phyloP scores from a whole-genome alignment of 2,113 vertebrate species.

The Mirounga angustirostris region DNA sequence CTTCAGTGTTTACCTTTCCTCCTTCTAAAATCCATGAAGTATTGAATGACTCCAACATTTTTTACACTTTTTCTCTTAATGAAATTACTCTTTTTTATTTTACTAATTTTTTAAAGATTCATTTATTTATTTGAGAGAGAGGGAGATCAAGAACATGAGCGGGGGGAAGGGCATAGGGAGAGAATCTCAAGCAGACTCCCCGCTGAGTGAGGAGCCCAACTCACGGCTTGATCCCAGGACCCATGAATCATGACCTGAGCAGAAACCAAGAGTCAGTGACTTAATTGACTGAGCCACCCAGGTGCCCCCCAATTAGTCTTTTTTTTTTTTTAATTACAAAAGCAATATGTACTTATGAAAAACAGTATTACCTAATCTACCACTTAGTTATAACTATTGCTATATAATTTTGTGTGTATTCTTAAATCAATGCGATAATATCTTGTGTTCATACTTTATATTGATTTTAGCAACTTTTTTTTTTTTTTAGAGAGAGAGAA shows the following conservation, averaged over 20 bases:
- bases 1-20: background rate
- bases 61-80: background rate
- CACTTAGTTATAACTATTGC: background rate
- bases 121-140: background rate
- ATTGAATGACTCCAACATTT: background rate
- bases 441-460: background rate
- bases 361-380: background rate
- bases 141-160: background rate
- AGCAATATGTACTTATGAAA: background rate
- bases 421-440: background rate
- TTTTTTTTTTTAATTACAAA: background rate
- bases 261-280: background rate
- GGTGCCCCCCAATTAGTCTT: background rate
- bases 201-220: background rate
- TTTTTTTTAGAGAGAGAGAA: background rate
- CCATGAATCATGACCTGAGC: background rate
- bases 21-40: background rate
- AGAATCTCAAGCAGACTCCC: background rate
- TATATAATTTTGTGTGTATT: conserved; percentile 20
- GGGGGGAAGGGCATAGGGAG: background rate
- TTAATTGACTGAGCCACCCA: background rate
- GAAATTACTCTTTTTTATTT: conserved; percentile 7
- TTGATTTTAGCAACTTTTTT: conserved; percentile 3
- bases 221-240: background rate
- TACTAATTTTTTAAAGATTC: background rate